These are phyloP conservation scores for Prionailurus viverrinus DNA, from an alignment of 2,113 vertebrate genomes.

Conservation along the genomic window DNA sequence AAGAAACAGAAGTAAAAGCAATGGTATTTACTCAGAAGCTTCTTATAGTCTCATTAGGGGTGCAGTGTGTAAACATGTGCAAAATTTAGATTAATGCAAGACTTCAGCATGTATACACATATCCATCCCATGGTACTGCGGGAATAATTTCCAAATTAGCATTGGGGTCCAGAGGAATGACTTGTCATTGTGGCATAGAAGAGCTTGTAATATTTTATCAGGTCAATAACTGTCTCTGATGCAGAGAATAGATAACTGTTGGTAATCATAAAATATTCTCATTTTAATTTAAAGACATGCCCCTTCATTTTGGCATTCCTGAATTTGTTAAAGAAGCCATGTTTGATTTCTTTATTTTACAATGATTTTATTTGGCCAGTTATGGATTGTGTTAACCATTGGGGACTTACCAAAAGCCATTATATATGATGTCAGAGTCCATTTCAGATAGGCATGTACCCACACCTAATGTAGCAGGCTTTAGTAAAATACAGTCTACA, in stretches of 20 bases:
- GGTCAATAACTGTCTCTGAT: neutral
- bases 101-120: neutral
- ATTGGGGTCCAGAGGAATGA: neutral
- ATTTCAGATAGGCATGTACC: neutral
- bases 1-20: conserved; percentile 4
- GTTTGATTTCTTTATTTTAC: conserved; percentile 32
- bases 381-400: neutral
- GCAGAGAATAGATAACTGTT: neutral
- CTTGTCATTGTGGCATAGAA: neutral
- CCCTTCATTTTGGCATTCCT: neutral
- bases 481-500: neutral
- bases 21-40: neutral
- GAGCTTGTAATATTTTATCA: neutral
- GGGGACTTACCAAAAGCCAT: neutral
- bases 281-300: neutral
- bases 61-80: neutral
- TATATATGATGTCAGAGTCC: neutral
- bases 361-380: neutral
- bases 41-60: neutral
- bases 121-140: neutral
- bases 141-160: neutral
- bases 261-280: neutral
- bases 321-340: neutral
- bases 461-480: neutral
- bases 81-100: neutral